phyloP scores from a whole-genome alignment of 2,888 invertebrate species.

The Acanthosepion pharaonis region DNA sequence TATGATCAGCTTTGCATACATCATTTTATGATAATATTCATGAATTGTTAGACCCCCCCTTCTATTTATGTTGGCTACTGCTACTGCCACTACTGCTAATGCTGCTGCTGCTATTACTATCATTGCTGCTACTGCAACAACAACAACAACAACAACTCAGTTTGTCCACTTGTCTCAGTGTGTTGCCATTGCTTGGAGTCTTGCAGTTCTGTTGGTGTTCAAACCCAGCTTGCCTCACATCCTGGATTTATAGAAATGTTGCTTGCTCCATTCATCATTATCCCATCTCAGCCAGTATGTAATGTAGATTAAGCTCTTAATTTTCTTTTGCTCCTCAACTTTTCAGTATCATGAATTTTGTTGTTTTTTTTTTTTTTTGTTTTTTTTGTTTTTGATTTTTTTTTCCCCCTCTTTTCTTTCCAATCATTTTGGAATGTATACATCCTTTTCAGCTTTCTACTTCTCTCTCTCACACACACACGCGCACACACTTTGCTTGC shows the following conservation, averaged over 20 bases:
- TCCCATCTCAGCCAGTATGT: conserved; percentile 44
- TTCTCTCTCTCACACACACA: conserved; percentile 4
- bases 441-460: background rate
- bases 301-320: conserved; percentile 13
- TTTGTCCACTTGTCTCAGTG: conserved; percentile 47
- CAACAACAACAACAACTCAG: conserved; percentile 35
- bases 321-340: background rate
- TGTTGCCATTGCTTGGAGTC: conserved; percentile 44
- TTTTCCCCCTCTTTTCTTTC: background rate
- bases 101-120: background rate
- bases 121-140: background rate
- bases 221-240: conserved; percentile 40
- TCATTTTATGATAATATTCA: conserved; percentile 46
- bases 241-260: conserved; percentile 43
- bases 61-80: background rate
- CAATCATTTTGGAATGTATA: background rate
- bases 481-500: background rate
- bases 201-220: conserved; percentile 44
- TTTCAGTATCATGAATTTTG: background rate
- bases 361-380: no score
- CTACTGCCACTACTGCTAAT: background rate
- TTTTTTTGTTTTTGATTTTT: no score
- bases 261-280: conserved; percentile 46
- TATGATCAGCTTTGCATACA: conserved; percentile 42
- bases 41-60: conserved; percentile 34